Evolutionary conservation across 2,113 vertebrate genomes (phyloP).

Genomic region (Coryphaenoides rupestris): DNA sequence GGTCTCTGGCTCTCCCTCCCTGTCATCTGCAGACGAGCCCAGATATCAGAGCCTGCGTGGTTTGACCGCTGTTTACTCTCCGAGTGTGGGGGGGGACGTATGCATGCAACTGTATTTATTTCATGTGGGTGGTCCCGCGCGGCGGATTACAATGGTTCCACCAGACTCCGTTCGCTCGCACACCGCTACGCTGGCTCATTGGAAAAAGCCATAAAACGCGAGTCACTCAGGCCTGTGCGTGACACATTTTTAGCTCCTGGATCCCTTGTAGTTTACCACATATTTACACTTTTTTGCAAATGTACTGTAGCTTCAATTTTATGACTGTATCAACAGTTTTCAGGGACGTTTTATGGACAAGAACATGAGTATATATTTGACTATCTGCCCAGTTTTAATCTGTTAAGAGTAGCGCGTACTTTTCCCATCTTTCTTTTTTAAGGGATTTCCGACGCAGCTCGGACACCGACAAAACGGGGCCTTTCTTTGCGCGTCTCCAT

Average conservation of each 20-base stretch:
- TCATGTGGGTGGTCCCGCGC: slow-evolving; percentile 70
- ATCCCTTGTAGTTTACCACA: not conserved
- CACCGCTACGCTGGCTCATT: slow-evolving; percentile 71
- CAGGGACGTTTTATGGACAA: slow-evolving; percentile 5
- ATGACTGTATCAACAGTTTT: slow-evolving; percentile 13
- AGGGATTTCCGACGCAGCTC: slow-evolving; percentile 20
- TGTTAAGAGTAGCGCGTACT: slow-evolving; percentile 2
- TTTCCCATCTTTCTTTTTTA: slow-evolving; percentile 2
- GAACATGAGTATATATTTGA: not conserved
- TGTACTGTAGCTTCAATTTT: slow-evolving; percentile 9
- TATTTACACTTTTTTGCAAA: not conserved
- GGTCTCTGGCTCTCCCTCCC: slow-evolving; percentile 26
- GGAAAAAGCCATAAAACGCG: slow-evolving; percentile 70
- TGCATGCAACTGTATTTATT: slow-evolving; percentile 66
- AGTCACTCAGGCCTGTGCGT: slow-evolving; percentile 58
- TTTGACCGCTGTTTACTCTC: slow-evolving; percentile 60
- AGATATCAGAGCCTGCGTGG: slow-evolving; percentile 50
- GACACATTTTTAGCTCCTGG: slow-evolving; percentile 42
- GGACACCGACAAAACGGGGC: slow-evolving; percentile 12
- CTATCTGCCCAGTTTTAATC: no score
- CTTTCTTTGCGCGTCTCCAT: no score
- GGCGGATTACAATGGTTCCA: slow-evolving; percentile 65
- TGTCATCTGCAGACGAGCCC: slow-evolving; percentile 63
- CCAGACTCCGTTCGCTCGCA: slow-evolving; percentile 67
- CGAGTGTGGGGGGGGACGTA: slow-evolving; percentile 47